phyloP scores from a whole-genome alignment of 2,797 vertebrate genomes.

The Lutjanus argentimaculatus region DNA sequence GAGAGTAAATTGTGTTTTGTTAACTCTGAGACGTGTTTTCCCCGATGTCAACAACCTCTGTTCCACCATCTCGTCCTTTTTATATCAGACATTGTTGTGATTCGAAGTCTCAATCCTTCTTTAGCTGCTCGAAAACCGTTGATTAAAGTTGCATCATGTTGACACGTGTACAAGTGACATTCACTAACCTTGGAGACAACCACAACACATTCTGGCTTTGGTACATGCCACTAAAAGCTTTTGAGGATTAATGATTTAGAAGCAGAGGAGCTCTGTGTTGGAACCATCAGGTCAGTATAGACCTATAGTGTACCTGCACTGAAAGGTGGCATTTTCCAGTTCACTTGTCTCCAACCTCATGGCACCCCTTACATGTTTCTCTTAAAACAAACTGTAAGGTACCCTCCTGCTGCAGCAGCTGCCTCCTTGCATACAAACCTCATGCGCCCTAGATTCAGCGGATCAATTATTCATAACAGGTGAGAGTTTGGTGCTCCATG shows the following conservation, averaged over 20 bases:
- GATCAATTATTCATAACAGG: conserved; percentile 88
- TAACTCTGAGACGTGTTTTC: conserved; percentile 12
- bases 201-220: conserved; percentile 10
- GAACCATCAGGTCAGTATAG: conserved; percentile 58
- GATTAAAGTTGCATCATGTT: conserved; percentile 55
- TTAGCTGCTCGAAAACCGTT: conserved; percentile 21
- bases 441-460: conserved; percentile 81
- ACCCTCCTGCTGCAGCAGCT: conserved; percentile 66
- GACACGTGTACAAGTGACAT: conserved; percentile 44
- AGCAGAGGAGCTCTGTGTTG: conserved; percentile 33
- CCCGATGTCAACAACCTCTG: conserved; percentile 6
- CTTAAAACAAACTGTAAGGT: conserved; percentile 67
- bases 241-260: conserved; percentile 78
- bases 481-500: conserved; percentile 76
- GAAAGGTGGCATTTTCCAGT: conserved; percentile 60
- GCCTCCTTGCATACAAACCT: conserved; percentile 82
- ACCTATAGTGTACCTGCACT: conserved; percentile 21
- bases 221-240: conserved; percentile 64
- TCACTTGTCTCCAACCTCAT: conserved; percentile 33
- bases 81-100: conserved; percentile 8
- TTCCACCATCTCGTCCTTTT: conserved; percentile 7
- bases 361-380: conserved; percentile 46
- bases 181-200: conserved; percentile 26
- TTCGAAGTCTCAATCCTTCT: not conserved
- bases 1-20: conserved; percentile 32